Percentiles rank a stretch among this genome's conserved stretches.
These are phyloP conservation scores for Echiichthys vipera DNA, from an alignment of 2,797 vertebrate genomes.

Conservation along the genomic window DNA sequence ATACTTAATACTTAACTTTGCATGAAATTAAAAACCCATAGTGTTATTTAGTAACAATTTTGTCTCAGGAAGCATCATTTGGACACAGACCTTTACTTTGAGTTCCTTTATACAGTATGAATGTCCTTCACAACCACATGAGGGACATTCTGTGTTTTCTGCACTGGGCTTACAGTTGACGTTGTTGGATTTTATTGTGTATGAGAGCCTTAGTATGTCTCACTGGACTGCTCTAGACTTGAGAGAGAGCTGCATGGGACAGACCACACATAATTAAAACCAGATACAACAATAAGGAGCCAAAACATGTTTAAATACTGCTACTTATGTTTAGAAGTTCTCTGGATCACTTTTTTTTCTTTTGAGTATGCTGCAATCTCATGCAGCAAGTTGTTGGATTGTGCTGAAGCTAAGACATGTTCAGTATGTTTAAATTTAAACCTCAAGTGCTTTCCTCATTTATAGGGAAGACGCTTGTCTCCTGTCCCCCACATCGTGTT, in stretches of 20 bases:
- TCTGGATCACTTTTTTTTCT: background rate
- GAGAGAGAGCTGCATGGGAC: background rate
- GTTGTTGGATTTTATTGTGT: background rate
- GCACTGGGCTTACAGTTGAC: constrained; percentile 3
- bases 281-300: constrained; percentile 25
- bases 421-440: constrained; percentile 52
- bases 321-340: background rate
- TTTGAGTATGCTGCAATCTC: constrained; percentile 10
- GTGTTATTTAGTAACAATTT: background rate
- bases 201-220: constrained; percentile 5
- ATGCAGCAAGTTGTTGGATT: constrained; percentile 8
- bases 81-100: background rate
- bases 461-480: constrained; percentile 76
- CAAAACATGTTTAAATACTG: background rate
- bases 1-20: too few species aligned
- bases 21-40: background rate
- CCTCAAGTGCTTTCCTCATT: constrained; percentile 67
- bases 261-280: background rate
- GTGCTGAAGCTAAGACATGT: background rate
- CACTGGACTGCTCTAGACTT: constrained; percentile 14
- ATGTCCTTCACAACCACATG: constrained; percentile 4
- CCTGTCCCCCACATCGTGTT: constrained; percentile 87
- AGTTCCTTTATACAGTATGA: background rate
- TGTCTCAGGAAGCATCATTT: background rate
- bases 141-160: constrained; percentile 9